Base-by-base conservation (phyloP, 1,140 invertebrate species). In the Cepaea nemoralis region DNA sequence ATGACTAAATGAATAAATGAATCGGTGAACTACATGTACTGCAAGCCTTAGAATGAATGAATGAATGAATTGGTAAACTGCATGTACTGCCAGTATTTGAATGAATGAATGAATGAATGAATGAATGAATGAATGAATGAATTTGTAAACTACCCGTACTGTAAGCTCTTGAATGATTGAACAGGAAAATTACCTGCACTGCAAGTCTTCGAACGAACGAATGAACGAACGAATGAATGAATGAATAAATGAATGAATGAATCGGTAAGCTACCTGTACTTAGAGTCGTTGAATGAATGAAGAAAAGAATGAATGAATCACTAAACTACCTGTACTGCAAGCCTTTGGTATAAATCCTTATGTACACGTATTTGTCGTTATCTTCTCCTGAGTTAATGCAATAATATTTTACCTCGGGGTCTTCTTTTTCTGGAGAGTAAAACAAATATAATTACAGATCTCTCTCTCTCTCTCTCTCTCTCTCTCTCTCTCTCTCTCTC, bases 31-130 rank as follows among this genome's bases (percentile, higher is more conserved):
- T 14, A 55, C 14, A 16, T 14, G n/a, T 16, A 16, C 14, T 16
- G n/a, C n/a, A n/a, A 55, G n/a, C n/a, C 14, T 16, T 16, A 16
- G 50, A 55, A 55, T 55, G 50, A 55, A 55, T 55, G 50, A 55
- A 55, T 55, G 50, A 55, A 55, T 55, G 50, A 55, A 55, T 55
- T 14, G n/a, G n/a, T 55, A n/a, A 55, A 55, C n/a, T 14, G n/a
- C 14, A 16, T 14, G n/a, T 16, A 16, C 14, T 16, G n/a, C n/a
- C 14, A 55, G n/a, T 55, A n/a, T 16, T 16, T 55, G 50, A 55
- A 55, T 55, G 50, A 55, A 55, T 55, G 50, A 55, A 55, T 55
- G 50, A 55, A 55, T 55, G 50, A 55, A 55, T 55, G 50, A 55
- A 55, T 55, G 50, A 55, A 55, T 55, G n/a, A 55, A 55, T 16